A percentile compares a stretch with the other conserved stretches of the same genome.
Evolutionary conservation across 2,113 vertebrate genomes (phyloP).

Genomic region (Peucedramus taeniatus): DNA sequence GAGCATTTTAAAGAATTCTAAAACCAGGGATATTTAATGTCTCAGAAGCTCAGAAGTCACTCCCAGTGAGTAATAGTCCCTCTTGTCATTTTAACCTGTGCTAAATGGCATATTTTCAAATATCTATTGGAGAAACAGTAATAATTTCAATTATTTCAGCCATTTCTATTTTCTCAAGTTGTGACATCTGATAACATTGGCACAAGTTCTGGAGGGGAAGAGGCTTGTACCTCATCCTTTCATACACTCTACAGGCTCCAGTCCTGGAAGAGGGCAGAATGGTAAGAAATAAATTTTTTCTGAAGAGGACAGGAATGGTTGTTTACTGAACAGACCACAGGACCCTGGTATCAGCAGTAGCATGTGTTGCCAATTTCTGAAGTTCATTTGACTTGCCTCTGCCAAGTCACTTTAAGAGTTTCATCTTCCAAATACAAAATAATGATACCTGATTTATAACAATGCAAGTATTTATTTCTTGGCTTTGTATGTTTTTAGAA

Average conservation of each 20-base stretch:
- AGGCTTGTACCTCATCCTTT: not conserved
- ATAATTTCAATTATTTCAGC: slow-evolving; percentile 1
- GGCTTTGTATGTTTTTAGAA: not conserved
- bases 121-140: slow-evolving; percentile 11
- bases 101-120: not conserved
- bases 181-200: not conserved
- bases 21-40: not conserved
- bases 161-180: not conserved
- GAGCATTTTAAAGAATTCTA: not conserved
- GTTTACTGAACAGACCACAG: not conserved
- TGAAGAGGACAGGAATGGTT: not conserved
- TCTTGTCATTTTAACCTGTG: not conserved
- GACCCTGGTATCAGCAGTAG: not conserved
- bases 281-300: not conserved
- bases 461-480: not conserved
- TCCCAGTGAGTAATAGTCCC: not conserved
- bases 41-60: not conserved
- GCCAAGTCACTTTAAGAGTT: not conserved
- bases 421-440: not conserved
- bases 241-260: not conserved
- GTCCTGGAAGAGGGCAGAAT: not conserved
- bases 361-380: not conserved
- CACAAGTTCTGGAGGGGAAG: not conserved
- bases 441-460: not conserved
- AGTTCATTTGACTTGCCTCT: not conserved